Evolutionary conservation across 2,888 invertebrate genomes (phyloP), one percentile per base, ranked within the genome.

Genomic region (Orthosia gothica): DNA sequence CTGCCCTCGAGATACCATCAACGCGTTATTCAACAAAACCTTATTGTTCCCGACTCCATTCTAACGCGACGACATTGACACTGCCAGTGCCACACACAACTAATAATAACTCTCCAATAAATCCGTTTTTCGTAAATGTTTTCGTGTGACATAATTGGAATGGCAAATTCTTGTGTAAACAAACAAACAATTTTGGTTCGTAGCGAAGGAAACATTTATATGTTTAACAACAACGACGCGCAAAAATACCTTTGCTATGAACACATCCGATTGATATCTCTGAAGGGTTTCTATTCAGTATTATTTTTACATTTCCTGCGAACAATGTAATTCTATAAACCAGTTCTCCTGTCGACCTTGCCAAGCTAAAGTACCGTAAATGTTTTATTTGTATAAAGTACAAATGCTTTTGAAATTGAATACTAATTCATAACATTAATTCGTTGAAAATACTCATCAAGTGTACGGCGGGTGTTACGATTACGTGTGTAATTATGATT

Each of bases 1-100:
- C 83, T 82, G 84, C 86, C 85, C 79, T 84, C 87, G 83, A 81
- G 92, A 93, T 93, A 93, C 85, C 90, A 94, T 93, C 94, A 76
- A 76, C 86, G 13, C 76, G 75, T 62, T 73, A 63, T 81, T 76
- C 81, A 86, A 91, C 91, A 91, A 91, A 89, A 88, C 85, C 79
- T 81, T 84, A 91, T 93, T 93, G 92, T 92, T 83, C 74, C 76
- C 76, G 55, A 74, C 61, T 68, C 73, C 70, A 84, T 81, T 76
- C 84, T 84, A 69, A 68, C 78, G 70, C 87, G 67, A 70, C 89
- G 89, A 79, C 91, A 90, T 87, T 92, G 93, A 89, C 91, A 93
- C 86, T 92, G 91, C 83, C 91, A 91, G 90, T 92, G 90, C 79
- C 78, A 73, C 79, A 79, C 75, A 74, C 62, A 54, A 83, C 76